Conservation (phyloP, 2,888 invertebrate genomes). For the Aleiodes leptofemur region DNA sequence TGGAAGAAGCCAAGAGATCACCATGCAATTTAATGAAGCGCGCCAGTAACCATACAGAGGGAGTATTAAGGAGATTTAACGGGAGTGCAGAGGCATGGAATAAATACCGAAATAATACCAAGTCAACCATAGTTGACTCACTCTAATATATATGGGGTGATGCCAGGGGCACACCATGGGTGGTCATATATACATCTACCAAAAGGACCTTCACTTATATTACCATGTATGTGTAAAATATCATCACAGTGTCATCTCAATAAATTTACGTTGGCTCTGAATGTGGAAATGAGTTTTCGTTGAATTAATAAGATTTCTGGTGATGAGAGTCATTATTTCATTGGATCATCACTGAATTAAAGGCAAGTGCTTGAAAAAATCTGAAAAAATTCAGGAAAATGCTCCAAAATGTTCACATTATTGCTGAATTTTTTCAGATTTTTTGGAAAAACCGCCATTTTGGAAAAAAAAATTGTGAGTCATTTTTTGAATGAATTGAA, state of each 20-base stretch:
- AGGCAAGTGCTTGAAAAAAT: too few species aligned
- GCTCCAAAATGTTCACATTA: too few species aligned
- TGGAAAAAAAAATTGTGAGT: too few species aligned
- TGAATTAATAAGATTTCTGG: too few species aligned
- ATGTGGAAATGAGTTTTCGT: too few species aligned
- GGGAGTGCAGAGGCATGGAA: slow-evolving; percentile 10
- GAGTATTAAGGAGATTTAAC: slow-evolving; percentile 17
- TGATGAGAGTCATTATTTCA: too few species aligned
- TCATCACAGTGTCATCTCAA: slow-evolving; percentile 70
- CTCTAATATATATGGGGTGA: slow-evolving; percentile 67
- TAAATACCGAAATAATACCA: slow-evolving; percentile 18
- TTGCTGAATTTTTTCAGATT: too few species aligned
- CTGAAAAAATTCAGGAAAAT: too few species aligned
- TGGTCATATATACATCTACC: slow-evolving; percentile 52
- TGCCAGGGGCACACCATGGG: slow-evolving; percentile 66
- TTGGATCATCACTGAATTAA: too few species aligned
- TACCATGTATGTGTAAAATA: slow-evolving; percentile 66
- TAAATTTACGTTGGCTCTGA: slow-evolving; percentile 62
- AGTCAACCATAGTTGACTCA: slow-evolving; percentile 11
- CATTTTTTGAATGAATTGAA: too few species aligned
- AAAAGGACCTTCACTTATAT: slow-evolving; percentile 20
- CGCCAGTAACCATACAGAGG: slow-evolving; percentile 6
- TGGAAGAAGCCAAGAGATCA: slow-evolving; percentile 4
- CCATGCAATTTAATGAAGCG: slow-evolving; percentile 12
- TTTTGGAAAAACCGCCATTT: too few species aligned